These are phyloP conservation scores for Collichthys lucidus DNA, from an alignment of 2,113 vertebrate species.

Conservation along the genomic window DNA sequence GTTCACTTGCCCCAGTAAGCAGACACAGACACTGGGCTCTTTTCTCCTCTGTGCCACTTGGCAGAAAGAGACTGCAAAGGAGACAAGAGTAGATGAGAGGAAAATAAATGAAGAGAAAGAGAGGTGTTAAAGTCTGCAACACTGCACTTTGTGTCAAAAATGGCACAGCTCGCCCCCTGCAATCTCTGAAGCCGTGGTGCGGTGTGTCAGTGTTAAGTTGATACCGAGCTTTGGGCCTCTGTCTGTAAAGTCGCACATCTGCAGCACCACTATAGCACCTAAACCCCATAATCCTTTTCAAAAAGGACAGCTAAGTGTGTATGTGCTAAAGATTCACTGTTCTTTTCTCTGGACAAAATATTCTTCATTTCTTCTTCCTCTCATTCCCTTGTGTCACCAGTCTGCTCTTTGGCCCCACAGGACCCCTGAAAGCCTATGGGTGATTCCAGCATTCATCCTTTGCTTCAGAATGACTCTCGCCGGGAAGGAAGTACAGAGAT, in stretches of 20 bases:
- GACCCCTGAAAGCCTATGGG: slow-evolving; percentile 49
- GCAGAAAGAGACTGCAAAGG: slow-evolving; percentile 59
- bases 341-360: slow-evolving; percentile 48
- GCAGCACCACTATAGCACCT: slow-evolving; percentile 61
- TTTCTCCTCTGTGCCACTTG: slow-evolving; percentile 61
- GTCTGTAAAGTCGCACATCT: slow-evolving; percentile 61
- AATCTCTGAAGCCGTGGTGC: slow-evolving; percentile 68
- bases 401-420: slow-evolving; percentile 44
- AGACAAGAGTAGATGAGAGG: slow-evolving; percentile 66
- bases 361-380: slow-evolving; percentile 39
- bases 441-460: slow-evolving; percentile 64
- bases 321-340: slow-evolving; percentile 58
- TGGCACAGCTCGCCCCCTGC: slow-evolving; percentile 56
- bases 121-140: slow-evolving; percentile 64
- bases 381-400: slow-evolving; percentile 39
- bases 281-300: slow-evolving; percentile 71
- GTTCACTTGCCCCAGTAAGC: slow-evolving; percentile 81
- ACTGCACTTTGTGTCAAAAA: slow-evolving; percentile 77
- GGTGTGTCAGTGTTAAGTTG: slow-evolving; percentile 73
- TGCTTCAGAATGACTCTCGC: slow-evolving; percentile 49
- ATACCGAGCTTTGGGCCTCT: slow-evolving; percentile 70
- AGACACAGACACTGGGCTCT: slow-evolving; percentile 64
- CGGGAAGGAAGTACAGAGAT: slow-evolving; percentile 33
- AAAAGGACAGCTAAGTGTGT: slow-evolving; percentile 66
- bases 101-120: slow-evolving; percentile 62